Evolutionary conservation across 1,140 invertebrate species (phyloP).

Genomic region (Laodelphax striatellus): DNA sequence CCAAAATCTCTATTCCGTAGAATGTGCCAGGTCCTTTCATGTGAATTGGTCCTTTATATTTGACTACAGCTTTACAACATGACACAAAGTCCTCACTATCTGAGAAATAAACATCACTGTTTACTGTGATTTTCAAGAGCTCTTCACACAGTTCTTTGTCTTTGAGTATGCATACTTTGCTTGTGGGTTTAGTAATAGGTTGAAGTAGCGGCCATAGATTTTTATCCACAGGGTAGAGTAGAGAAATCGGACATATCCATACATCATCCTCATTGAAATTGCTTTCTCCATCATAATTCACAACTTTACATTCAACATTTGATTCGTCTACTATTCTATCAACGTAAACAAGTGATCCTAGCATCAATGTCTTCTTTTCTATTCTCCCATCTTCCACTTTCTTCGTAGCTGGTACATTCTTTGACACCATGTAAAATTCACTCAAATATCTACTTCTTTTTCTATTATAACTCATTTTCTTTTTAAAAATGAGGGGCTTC

Average conservation of each 20-base stretch:
- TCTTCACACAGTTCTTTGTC: conserved; percentile 13
- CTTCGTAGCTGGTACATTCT: no score
- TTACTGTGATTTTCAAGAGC: conserved; percentile 13
- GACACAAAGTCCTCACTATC: conserved; percentile 4
- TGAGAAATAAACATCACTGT: conserved; percentile 12
- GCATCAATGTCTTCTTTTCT: neutral
- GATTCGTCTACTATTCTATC: conserved; percentile 8
- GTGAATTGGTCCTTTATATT: conserved; percentile 21
- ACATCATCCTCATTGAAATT: conserved; percentile 16
- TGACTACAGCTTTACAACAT: conserved; percentile 16
- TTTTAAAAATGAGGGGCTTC: no score
- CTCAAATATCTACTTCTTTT: no score
- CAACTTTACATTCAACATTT: conserved; percentile 16
- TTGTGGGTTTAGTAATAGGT: conserved; percentile 15
- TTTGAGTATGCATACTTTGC: conserved; percentile 16
- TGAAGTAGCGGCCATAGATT: conserved; percentile 16
- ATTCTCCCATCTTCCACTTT: neutral
- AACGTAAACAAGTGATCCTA: conserved; percentile 20
- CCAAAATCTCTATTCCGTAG: conserved; percentile 26
- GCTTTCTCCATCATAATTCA: conserved; percentile 11
- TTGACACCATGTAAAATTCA: no score
- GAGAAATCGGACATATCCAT: conserved; percentile 15
- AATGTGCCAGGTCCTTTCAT: conserved; percentile 22
- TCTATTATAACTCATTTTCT: no score
- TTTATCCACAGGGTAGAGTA: conserved; percentile 17